Percentiles rank a stretch among this genome's conserved stretches.
Evolutionary conservation across 2,113 vertebrate genomes (phyloP).

Genomic region (Orcinus orca): DNA sequence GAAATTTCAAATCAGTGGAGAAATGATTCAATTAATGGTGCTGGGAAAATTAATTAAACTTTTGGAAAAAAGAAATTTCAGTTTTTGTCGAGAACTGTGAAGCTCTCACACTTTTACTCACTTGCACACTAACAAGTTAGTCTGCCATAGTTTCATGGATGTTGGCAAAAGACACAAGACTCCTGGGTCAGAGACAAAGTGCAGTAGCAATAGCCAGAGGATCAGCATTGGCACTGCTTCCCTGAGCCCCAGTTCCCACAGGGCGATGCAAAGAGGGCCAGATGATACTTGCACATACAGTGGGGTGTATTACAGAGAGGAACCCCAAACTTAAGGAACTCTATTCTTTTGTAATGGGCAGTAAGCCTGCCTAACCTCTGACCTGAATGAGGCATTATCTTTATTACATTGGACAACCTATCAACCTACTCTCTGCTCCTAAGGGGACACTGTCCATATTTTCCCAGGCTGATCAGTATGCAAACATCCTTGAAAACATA

Average conservation of each 20-base stretch:
- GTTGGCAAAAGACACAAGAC: neutral
- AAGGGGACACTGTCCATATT: neutral
- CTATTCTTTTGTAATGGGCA: neutral
- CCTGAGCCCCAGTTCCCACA: neutral
- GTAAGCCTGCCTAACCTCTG: neutral
- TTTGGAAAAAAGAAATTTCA: neutral
- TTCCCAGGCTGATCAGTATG: neutral
- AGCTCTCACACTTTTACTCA: neutral
- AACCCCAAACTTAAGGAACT: neutral
- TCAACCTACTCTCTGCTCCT: neutral
- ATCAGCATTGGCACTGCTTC: neutral
- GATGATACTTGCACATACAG: neutral
- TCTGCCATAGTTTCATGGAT: neutral
- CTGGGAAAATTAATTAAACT: neutral
- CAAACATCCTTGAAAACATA: neutral
- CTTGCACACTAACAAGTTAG: neutral
- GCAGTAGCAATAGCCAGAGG: neutral
- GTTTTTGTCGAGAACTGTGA: neutral
- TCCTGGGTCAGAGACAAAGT: neutral
- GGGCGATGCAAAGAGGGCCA: neutral
- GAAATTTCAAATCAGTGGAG: neutral
- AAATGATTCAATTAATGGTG: neutral
- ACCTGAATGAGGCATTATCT: neutral
- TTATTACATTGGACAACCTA: neutral
- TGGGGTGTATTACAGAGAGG: neutral